These are phyloP conservation scores for Druceiella hillmani DNA, from an alignment of 2,888 invertebrate genomes.

Conservation along the genomic window DNA sequence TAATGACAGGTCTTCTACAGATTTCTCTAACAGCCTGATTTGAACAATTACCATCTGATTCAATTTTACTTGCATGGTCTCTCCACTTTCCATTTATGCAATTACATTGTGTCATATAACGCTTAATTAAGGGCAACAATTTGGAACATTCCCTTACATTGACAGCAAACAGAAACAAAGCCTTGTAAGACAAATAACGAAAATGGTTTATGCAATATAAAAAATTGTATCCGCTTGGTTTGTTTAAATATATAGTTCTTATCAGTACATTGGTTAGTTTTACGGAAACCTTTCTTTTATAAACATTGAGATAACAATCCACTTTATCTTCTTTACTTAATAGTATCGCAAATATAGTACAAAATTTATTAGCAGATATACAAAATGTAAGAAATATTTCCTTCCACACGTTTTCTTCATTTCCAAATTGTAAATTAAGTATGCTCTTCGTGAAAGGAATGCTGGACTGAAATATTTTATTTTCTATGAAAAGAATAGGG, in stretches of 20 bases:
- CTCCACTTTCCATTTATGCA: constrained; percentile 44
- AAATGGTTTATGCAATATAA: constrained; percentile 46
- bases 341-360: constrained; percentile 39
- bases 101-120: constrained; percentile 38
- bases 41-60: constrained; percentile 30
- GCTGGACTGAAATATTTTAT: constrained; percentile 41
- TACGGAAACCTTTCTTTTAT: constrained; percentile 41
- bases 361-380: constrained; percentile 46
- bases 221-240: constrained; percentile 32
- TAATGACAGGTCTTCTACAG: constrained; percentile 36
- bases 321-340: constrained; percentile 33
- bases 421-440: constrained; percentile 39
- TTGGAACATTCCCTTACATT: constrained; percentile 36
- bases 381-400: constrained; percentile 43
- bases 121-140: constrained; percentile 33
- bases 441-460: constrained; percentile 41
- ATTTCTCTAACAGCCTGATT: constrained; percentile 32
- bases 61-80: constrained; percentile 36
- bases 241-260: constrained; percentile 33
- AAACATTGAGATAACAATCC: constrained; percentile 32
- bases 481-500: constrained; percentile 37
- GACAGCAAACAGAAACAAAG: constrained; percentile 38
- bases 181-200: constrained; percentile 40
- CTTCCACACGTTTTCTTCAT: constrained; percentile 37
- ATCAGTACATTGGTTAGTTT: constrained; percentile 39